phyloP scores from a whole-genome alignment of 2,113 vertebrate genomes.

The Chiloscyllium plagiosum region DNA sequence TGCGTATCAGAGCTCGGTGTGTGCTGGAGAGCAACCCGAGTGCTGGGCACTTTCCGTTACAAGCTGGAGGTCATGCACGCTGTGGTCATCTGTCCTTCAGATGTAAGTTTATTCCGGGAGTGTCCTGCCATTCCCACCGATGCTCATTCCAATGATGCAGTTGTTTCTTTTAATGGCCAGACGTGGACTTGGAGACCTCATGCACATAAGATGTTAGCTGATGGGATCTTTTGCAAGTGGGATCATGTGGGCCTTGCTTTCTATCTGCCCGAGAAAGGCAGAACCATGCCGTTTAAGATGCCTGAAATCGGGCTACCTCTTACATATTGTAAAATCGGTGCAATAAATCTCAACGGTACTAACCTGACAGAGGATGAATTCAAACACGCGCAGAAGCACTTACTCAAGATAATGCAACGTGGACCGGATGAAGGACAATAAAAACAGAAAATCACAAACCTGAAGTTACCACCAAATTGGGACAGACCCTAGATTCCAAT shows the following conservation, averaged over 20 bases:
- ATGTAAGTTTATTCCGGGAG: too few relatives aligned
- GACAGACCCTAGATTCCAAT: neutral
- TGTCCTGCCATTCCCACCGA: too few relatives aligned
- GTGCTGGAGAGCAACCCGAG: too few relatives aligned
- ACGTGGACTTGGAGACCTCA: neutral
- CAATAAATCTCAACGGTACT: neutral
- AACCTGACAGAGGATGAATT: neutral
- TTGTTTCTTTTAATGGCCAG: too few relatives aligned
- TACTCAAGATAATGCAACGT: neutral
- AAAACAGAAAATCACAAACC: too few relatives aligned
- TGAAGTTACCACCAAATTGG: neutral
- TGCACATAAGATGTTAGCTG: rapidly evolving
- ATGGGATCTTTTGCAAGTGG: neutral
- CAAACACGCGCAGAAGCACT: neutral
- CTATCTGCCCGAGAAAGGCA: neutral
- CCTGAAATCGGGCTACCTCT: neutral
- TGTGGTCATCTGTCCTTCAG: too few relatives aligned
- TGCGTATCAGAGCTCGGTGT: too few relatives aligned
- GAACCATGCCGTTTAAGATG: neutral
- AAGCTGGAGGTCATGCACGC: too few relatives aligned
- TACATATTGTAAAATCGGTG: neutral
- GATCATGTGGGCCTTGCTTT: neutral
- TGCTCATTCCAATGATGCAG: too few relatives aligned
- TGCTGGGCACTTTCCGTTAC: too few relatives aligned
- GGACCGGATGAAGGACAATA: too few relatives aligned